Evolutionary conservation across 2,113 vertebrate genomes (phyloP), one percentile per base, ranked within the genome.

Genomic region (Alaudala cheleensis): DNA sequence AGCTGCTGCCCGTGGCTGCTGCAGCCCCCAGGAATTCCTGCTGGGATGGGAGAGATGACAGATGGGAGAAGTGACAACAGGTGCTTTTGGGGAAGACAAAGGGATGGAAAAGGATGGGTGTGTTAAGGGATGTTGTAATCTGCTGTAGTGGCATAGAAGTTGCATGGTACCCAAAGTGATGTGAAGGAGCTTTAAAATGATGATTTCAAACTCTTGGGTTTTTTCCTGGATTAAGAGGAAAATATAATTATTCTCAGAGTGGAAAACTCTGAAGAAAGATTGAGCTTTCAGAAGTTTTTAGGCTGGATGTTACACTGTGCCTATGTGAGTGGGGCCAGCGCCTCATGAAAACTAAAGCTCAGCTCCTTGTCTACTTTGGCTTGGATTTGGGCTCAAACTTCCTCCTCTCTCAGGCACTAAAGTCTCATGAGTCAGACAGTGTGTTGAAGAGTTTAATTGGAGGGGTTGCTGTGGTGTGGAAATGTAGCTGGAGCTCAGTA

Each of bases 241-340:
- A 58, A 53, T 29, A 17, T 20, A 14, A 5, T 15, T 33, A 14
- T 65, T 79, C 3, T 61, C 73, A 5, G 9, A 60, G 56, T 26
- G 7, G 7, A 69, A 42, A 90, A 47, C 6, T 29, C 2, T 33
- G 17, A 40, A 22, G 49, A 56, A 18, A 14, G 0, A 2, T 24
- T 61, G 21, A 58, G 8, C 4, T 88, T 60, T 10, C 5, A 2
- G 5, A 81, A 66, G 4, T 15, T 37, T 83, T 66, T 44, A 56
- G 11, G 7, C 11, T 11, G 37, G 18, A 11, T 5, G 1, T 33
- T 54, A 10, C 8, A 12, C 3, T 72, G 44, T 60, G 24, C 14
- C 22, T 37, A 4, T 2, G 9, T 65, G 28, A 50, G 31, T 33
- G 11, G 25, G 16, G 37, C 22, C 37, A 44, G 22, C 0, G 0